Percentiles rank a stretch among this genome's conserved stretches.
Conservation (phyloP, 2,113 vertebrate species). For the Mustelus asterias region DNA sequence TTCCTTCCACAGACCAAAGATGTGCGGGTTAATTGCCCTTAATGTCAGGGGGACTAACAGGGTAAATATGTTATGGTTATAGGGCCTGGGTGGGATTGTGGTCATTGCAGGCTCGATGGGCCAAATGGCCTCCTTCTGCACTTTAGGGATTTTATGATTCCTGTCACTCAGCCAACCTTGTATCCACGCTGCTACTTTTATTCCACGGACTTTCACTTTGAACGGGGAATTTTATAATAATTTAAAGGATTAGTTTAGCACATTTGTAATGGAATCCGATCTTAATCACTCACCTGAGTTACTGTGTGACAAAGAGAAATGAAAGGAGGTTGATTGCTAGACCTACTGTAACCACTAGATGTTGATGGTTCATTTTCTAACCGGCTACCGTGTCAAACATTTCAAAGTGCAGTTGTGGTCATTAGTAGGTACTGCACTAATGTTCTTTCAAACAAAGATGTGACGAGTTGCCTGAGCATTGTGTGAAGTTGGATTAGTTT, state of each 20-base stretch:
- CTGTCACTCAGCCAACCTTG: neutral
- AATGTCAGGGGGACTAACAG: no score
- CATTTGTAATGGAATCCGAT: neutral
- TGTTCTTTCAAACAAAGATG: neutral
- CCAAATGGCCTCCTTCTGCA: no score
- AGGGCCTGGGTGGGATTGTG: no score
- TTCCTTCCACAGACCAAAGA: no score
- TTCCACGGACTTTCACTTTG: neutral
- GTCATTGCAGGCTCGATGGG: no score
- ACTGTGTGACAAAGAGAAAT: neutral
- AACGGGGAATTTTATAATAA: neutral
- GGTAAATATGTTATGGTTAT: no score
- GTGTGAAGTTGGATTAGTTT: neutral
- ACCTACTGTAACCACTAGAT: neutral
- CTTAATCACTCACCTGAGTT: neutral
- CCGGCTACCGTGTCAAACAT: neutral
- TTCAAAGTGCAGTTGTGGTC: neutral
- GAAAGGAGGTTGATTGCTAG: neutral
- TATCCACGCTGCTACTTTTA: neutral
- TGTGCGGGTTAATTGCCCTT: no score
- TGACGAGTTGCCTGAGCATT: no score
- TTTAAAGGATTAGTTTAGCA: neutral
- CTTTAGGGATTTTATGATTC: no score
- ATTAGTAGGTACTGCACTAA: neutral
- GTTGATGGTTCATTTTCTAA: constrained; percentile 19